phyloP scores from a whole-genome alignment of 2,797 vertebrate genomes.

The Anguilla megastoma region DNA sequence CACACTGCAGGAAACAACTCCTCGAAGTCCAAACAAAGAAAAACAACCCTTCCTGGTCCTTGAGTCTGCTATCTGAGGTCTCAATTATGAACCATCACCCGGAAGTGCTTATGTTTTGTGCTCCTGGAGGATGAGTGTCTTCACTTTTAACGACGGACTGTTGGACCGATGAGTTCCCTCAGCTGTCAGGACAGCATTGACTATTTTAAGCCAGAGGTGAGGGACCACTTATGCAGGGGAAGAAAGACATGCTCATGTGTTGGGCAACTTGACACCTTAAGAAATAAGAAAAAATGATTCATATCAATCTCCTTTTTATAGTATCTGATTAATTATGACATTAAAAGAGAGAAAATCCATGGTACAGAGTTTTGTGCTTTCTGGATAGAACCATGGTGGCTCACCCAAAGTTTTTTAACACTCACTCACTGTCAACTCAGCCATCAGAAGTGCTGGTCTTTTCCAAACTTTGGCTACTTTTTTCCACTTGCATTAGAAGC shows the following conservation, averaged over 20 bases:
- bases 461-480: conserved; percentile 31
- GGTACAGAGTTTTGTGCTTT: neutral
- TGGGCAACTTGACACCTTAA: neutral
- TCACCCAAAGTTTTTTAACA: neutral
- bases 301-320: neutral
- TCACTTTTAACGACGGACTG: neutral
- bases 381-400: neutral
- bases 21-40: neutral
- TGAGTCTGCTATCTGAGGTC: neutral
- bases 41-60: neutral
- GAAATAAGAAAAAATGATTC: neutral
- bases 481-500: conserved; percentile 52
- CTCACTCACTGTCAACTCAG: neutral
- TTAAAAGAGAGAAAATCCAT: neutral
- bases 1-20: neutral
- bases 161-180: neutral
- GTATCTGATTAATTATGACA: neutral
- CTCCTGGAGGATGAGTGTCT: neutral
- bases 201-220: neutral
- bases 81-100: neutral
- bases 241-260: neutral
- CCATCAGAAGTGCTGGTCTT: conserved; percentile 7
- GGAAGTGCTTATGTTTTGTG: neutral
- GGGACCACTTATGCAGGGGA: neutral
- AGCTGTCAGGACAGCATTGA: neutral